Evolutionary conservation across 2,113 vertebrate genomes (phyloP).

Genomic region (Leucosticte australis): DNA sequence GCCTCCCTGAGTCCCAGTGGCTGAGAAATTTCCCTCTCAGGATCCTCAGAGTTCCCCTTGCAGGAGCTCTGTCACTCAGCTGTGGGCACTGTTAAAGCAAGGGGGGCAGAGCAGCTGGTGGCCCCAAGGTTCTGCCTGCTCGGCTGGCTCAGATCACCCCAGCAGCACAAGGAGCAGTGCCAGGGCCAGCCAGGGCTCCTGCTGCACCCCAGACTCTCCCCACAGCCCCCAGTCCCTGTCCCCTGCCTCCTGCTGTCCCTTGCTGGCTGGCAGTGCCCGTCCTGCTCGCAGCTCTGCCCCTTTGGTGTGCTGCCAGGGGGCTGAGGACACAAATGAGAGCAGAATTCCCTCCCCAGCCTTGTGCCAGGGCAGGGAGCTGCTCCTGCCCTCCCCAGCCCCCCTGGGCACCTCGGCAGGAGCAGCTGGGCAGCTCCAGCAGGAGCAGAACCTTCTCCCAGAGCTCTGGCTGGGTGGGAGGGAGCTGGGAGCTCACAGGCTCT

Average conservation of each 20-base stretch:
- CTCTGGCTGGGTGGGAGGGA: not conserved
- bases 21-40: not conserved
- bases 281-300: not conserved
- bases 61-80: not conserved
- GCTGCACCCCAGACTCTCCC: constrained; percentile 24
- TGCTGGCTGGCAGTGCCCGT: not conserved
- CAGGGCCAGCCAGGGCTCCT: not conserved
- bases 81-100: not conserved
- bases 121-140: not conserved
- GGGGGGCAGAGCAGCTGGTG: not conserved
- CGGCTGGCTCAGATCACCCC: not conserved
- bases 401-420: not conserved
- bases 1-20: not conserved
- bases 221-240: constrained; percentile 62
- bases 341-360: constrained; percentile 38
- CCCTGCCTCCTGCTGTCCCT: constrained; percentile 35
- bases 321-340: not conserved
- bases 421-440: not conserved
- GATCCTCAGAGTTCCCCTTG: not conserved
- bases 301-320: constrained; percentile 42
- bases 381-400: not conserved
- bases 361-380: constrained; percentile 37
- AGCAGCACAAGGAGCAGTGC: not conserved
- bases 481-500: not conserved
- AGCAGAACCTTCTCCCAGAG: not conserved